A percentile compares a stretch with the other conserved stretches of the same genome.
These are phyloP conservation scores for Myiothlypis chrysogaster DNA, from an alignment of 2,797 vertebrate genomes.

Conservation along the genomic window DNA sequence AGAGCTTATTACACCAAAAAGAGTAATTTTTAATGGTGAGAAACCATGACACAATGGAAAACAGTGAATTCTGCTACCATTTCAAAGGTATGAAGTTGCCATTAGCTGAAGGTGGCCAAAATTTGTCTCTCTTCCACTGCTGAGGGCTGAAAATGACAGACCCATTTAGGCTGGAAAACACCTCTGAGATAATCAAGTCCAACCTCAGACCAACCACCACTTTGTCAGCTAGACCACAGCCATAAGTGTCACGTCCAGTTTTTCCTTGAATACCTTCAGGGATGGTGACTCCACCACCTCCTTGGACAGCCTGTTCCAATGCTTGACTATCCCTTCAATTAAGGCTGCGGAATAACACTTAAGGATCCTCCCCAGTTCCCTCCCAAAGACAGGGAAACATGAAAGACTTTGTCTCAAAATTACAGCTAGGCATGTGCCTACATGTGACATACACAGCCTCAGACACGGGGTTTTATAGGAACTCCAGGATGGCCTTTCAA, in stretches of 20 bases:
- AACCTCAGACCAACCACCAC: neutral
- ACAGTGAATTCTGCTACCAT: neutral
- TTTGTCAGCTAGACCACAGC: neutral
- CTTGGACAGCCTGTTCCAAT: neutral
- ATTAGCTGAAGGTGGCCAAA: neutral
- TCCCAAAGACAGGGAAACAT: neutral
- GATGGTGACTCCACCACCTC: neutral
- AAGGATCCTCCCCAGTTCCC: neutral
- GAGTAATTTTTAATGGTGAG: neutral
- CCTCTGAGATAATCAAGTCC: neutral
- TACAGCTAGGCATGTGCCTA: neutral
- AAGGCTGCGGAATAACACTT: neutral
- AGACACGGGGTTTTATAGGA: neutral
- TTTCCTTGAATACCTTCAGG: neutral
- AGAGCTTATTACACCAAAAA: neutral
- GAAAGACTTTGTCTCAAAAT: neutral
- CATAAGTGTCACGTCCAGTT: fast-evolving
- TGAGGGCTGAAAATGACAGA: neutral
- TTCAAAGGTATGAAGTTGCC: neutral
- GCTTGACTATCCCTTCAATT: neutral
- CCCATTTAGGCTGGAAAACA: neutral
- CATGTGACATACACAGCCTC: neutral
- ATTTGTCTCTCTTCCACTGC: neutral
- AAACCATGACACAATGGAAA: neutral
- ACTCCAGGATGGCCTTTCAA: neutral